A percentile compares a stretch with the other conserved stretches of the same genome.
These are phyloP conservation scores for Eremobia ochroleuca DNA, from an alignment of 2,888 invertebrate species.

Conservation along the genomic window DNA sequence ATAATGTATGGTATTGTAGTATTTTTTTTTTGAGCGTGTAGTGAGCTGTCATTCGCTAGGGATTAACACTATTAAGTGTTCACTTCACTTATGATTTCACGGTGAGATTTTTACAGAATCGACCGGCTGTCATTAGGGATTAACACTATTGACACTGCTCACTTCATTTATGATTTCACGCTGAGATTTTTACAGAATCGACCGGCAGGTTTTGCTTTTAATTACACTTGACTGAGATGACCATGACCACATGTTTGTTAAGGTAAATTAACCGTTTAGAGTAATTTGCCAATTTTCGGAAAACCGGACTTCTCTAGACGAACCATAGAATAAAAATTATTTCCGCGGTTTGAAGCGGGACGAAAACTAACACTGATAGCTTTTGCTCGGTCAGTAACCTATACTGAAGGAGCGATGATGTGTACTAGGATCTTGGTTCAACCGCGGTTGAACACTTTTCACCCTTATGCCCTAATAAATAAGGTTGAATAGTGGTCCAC, in stretches of 20 bases:
- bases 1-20: no score
- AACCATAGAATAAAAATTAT: background rate
- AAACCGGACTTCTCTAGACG: slow-evolving; percentile 41
- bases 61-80: no score
- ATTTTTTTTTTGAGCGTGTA: no score
- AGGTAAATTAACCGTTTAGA: slow-evolving; percentile 43
- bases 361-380: background rate
- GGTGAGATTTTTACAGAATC: no score
- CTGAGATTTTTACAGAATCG: no score
- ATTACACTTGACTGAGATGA: slow-evolving; percentile 5
- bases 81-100: no score
- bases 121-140: no score
- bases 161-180: no score
- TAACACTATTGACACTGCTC: no score
- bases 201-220: slow-evolving; percentile 38
- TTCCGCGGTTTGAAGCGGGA: background rate
- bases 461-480: background rate
- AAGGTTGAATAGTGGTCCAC: background rate
- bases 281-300: slow-evolving; percentile 38
- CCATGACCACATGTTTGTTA: slow-evolving; percentile 1
- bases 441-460: background rate
- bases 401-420: background rate
- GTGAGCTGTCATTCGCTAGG: no score
- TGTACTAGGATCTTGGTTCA: background rate
- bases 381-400: background rate